These are phyloP conservation scores for Enchytraeus crypticus DNA, from an alignment of 2,888 invertebrate genomes.

Conservation along the genomic window DNA sequence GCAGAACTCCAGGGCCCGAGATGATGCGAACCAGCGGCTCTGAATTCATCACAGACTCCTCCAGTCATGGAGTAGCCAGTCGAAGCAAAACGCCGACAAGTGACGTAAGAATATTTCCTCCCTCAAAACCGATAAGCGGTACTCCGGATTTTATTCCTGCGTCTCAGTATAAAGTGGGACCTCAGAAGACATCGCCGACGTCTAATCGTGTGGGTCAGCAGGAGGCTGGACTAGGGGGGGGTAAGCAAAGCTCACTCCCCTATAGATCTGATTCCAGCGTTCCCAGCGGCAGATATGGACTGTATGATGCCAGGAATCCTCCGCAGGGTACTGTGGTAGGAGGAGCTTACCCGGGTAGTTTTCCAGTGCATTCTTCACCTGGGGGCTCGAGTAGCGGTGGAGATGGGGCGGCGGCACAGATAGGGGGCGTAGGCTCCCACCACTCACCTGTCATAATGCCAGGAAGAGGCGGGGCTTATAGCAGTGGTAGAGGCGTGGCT, in stretches of 20 bases:
- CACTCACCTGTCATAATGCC: not conserved
- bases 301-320: too few relatives aligned
- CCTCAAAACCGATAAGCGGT: constrained; percentile 20
- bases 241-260: too few relatives aligned
- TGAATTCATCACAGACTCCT: constrained; percentile 30
- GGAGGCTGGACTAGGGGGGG: too few relatives aligned
- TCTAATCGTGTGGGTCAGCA: not conserved
- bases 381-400: not conserved
- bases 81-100: constrained; percentile 43
- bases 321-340: too few relatives aligned
- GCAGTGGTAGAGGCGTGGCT: not conserved
- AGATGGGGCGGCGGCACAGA: not conserved
- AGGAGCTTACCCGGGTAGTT: not conserved
- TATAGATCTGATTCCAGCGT: too few relatives aligned
- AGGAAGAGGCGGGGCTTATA: too few relatives aligned
- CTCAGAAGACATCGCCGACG: constrained; percentile 18
- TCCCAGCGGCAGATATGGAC: constrained; percentile 1
- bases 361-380: not conserved
- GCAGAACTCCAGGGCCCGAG: constrained; percentile 49
- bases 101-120: constrained; percentile 21
- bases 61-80: constrained; percentile 38
- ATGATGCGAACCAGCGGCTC: constrained; percentile 35
- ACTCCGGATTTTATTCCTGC: constrained; percentile 32
- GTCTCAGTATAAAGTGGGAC: constrained; percentile 27
- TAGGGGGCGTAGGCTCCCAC: not conserved